These are phyloP conservation scores for Saimiri boliviensis DNA, from an alignment of 2,113 vertebrate genomes.

Conservation along the genomic window DNA sequence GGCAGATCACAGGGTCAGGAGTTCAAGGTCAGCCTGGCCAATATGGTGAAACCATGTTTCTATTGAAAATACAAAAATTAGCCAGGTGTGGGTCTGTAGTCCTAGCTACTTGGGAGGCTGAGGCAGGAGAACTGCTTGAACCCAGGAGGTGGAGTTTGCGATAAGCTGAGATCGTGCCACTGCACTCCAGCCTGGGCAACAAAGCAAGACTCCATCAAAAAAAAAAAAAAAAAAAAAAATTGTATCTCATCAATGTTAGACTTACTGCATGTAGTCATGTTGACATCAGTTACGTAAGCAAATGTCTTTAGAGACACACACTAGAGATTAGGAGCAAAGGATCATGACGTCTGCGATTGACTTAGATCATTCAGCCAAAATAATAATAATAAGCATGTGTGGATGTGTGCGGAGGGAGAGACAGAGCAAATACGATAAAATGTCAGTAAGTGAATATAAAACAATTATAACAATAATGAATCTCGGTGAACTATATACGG, in stretches of 20 bases:
- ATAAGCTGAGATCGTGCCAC: no score
- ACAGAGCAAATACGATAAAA: not conserved
- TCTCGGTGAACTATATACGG: not conserved
- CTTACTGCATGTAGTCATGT: not conserved
- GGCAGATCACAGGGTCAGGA: no score
- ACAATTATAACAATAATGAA: not conserved
- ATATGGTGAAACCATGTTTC: no score
- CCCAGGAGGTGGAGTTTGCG: no score
- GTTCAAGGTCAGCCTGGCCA: no score
- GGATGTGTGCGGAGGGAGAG: not conserved
- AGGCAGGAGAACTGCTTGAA: no score
- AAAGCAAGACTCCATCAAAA: accelerated
- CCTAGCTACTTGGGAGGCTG: no score
- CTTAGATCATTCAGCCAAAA: not conserved
- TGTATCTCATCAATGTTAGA: no score
- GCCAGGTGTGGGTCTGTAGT: no score
- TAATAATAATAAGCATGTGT: not conserved
- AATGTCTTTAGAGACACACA: not conserved
- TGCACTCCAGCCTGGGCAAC: no score
- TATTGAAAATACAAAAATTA: no score
- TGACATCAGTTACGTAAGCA: not conserved
- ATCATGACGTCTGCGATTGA: not conserved
- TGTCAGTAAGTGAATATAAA: not conserved
- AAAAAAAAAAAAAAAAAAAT: no score
- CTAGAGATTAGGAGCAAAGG: not conserved